Base-by-base conservation (phyloP, 1,140 invertebrate genomes). In the Trachymyrmex septentrionalis region DNA sequence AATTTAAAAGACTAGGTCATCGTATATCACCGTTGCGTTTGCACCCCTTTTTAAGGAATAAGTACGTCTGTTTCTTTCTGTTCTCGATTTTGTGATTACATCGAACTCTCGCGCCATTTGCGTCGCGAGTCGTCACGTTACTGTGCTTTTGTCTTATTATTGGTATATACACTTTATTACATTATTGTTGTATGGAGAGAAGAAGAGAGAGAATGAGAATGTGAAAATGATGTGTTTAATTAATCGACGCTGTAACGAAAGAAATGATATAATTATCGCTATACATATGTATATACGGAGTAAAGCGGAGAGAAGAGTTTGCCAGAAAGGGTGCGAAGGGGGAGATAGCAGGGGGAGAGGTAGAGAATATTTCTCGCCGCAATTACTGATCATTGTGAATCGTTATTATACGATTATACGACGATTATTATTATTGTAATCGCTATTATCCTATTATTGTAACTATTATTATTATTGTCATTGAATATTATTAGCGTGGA, bases 271-370 rank as follows among this genome's bases (percentile, higher is more conserved):
- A 55, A 61, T 84, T 80, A 76, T 82, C 86, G 76, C 80, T 91
- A 91, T 92, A 91, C 77, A 87, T 89, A 88, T 91, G 86, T 90
- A 91, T 78, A 91, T 91, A 91, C 38, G 27, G 63, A 59, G 71
- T 12, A 50, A 86, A 27, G 10, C 21, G 59, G 44, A 30, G 21
- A 21, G 30, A 38, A 19, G 27, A 55, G 34, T 75, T 75, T 24
- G 48, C 50, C 50, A 30, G 34, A 21, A 59, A 82, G 72, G 90
- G 3, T 73, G 89, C 85, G 86, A 78, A 77, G 86, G 59, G 77
- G 87, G 59, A 73, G 87, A 84, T 61, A 69, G 73, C 30, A 86
- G 21, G 27, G n/a, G n/a, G 16, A 59, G 73, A 71, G 84, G 72
- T 85, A 71, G 82, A 76, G 63, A 86, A 89, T 24, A 75, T 86